Evolutionary conservation across 2,113 vertebrate genomes (phyloP), one percentile per base, ranked within the genome.

Genomic region (Petaurus breviceps): DNA sequence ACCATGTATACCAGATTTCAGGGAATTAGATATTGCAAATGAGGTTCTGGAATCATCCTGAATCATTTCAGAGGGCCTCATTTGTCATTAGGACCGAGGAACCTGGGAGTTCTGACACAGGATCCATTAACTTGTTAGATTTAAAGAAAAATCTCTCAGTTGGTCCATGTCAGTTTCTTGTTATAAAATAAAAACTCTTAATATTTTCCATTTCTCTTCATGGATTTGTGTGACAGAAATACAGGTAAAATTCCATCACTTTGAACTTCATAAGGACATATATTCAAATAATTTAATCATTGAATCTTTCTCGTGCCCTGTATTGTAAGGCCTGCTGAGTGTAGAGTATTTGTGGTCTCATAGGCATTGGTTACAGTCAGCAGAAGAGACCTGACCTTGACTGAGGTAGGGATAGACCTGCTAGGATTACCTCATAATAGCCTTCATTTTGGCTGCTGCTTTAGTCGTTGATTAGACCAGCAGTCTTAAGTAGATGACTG

Each of bases 381-480:
- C 49, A 94, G n/a, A 49, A 43, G 8, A 92, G 37, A 22, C 9
- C 28, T 93, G 8, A 16, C 50, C 25, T 68, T 94, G 90, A 53
- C 50, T 53, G 43, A 90, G 22, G 25, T 91, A 31, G 51, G 51
- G 47, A 93, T 50, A 93, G 51, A 97, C 14, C 37, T 47, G 43
- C 31, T 89, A 51, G 91, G 89, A 68, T 93, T 50, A 52, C 12
- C 53, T 92, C 52, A 31, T 28, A 25, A 37, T 31, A 51, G 3
- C 8, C 28, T 55, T 51, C 23, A 43, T 51, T 94, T 89, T 68
- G 61, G 84, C 6, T 77, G 7, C 94, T 96, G 97, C 49, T 89
- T 51, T 90, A 8, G 26, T 95, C 93, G 57, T 51, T 77, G 77
- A 68, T 68, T 94, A 97, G 77, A 94, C 53, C 25, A 49, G 51